These are phyloP conservation scores for Notolabrus celidotus DNA, from an alignment of 2,797 vertebrate genomes.

Conservation along the genomic window DNA sequence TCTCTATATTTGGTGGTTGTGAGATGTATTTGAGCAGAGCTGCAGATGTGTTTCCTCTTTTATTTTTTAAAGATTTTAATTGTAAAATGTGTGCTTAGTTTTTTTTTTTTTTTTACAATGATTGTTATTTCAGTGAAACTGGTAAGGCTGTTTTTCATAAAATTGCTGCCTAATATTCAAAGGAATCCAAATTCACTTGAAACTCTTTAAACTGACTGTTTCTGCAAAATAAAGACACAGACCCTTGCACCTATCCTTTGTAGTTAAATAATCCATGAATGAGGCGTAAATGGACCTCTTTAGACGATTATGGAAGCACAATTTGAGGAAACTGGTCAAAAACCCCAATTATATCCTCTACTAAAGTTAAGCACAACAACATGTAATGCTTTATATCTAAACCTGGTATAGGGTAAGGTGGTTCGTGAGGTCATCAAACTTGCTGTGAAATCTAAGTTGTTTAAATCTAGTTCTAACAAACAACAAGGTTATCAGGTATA, in stretches of 20 bases:
- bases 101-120: neutral
- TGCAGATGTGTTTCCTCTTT: neutral
- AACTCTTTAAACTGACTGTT: neutral
- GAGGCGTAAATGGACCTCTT: too few relatives aligned
- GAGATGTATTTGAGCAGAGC: neutral
- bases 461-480: too few relatives aligned
- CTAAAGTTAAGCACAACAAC: too few relatives aligned
- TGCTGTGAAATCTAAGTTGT: too few relatives aligned
- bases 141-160: neutral
- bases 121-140: neutral
- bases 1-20: neutral
- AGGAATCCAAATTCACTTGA: neutral
- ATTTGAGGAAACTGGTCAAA: too few relatives aligned
- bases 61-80: neutral
- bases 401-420: too few relatives aligned
- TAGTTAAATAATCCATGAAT: too few relatives aligned
- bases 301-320: too few relatives aligned
- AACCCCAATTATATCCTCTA: too few relatives aligned
- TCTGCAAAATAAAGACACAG: neutral
- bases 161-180: constrained; percentile 13
- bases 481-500: too few relatives aligned
- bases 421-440: neutral
- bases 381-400: too few relatives aligned
- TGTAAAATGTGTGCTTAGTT: neutral
- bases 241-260: too few relatives aligned